Evolutionary conservation across 2,797 vertebrate species (phyloP).

Genomic region (Acanthornis magna): DNA sequence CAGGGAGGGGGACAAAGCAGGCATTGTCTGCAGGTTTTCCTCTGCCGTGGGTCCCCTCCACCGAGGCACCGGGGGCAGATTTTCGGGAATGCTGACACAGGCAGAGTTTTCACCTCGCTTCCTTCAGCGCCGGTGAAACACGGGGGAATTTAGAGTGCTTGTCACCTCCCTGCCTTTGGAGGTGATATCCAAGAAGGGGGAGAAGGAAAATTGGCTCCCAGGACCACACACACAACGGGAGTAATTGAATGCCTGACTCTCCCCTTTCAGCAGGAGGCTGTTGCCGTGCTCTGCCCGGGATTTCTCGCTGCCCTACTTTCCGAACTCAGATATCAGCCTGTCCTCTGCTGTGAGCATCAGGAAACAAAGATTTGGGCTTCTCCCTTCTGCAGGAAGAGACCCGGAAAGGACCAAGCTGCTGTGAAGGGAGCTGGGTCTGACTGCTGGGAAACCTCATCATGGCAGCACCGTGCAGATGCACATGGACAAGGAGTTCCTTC

Average conservation of each 20-base stretch:
- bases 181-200: not conserved
- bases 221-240: not conserved
- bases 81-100: not conserved
- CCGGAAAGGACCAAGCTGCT: not conserved
- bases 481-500: not conserved
- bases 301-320: constrained; percentile 15
- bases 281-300: not conserved
- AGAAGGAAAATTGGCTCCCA: not conserved
- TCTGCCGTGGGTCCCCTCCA: not conserved
- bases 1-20: constrained; percentile 30
- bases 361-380: not conserved
- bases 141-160: not conserved
- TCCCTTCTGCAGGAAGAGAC: not conserved
- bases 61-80: not conserved
- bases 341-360: not conserved
- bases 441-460: not conserved
- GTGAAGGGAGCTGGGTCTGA: not conserved
- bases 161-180: not conserved
- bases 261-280: not conserved
- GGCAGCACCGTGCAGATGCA: not conserved
- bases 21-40: constrained; percentile 29
- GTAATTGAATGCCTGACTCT: not conserved
- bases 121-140: not conserved
- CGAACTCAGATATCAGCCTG: not conserved
- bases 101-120: not conserved